Evolutionary conservation across 2,113 vertebrate genomes (phyloP), one percentile per base, ranked within the genome.

Genomic region (Gymnobelideus leadbeateri): DNA sequence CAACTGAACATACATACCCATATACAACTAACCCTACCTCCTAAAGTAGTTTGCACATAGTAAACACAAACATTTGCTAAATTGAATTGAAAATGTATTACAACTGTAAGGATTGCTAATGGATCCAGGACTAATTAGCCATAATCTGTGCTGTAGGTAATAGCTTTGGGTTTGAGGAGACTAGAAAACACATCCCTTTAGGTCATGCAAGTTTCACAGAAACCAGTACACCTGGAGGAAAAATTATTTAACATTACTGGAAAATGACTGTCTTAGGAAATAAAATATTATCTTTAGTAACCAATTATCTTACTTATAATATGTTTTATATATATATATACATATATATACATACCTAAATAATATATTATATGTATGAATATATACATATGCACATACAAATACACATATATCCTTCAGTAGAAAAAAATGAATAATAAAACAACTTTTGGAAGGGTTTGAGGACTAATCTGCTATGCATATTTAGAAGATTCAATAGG

Each of bases 181-280:
- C 61, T 77, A 37, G 37, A 77, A 77, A 77, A n/a, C 31, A n/a
- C 3, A 3, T 19, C 37, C 5, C 5, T 77, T 77, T 3, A 77
- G 12, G 1, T 77, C 3, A n/a, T 77, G 0, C 6, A n/a, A 11
- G 3, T n/a, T 77, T 16, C 31, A n/a, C 14, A 6, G 4, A 14
- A 77, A n/a, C 61, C 61, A 77, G 37, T n/a, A n/a, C 26, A n/a
- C 1, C 7, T 77, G 14, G 14, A 61, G 28, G 3, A 68, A 37
- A 61, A 61, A 61, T 12, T 37, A 14, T 61, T 61, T 61, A 61
- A 37, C 11, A 31, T 37, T 3, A 68, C 31, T 37, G 28, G 31
- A 68, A 3, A 68, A 68, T 37, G 12, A 16, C 14, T 77, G 4
- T 77, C n/a, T n/a, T 19, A 7, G 5, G n/a, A 4, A 77, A 7